These are phyloP conservation scores for Eueides isabella DNA, from an alignment of 1,140 invertebrate species.

Conservation along the genomic window DNA sequence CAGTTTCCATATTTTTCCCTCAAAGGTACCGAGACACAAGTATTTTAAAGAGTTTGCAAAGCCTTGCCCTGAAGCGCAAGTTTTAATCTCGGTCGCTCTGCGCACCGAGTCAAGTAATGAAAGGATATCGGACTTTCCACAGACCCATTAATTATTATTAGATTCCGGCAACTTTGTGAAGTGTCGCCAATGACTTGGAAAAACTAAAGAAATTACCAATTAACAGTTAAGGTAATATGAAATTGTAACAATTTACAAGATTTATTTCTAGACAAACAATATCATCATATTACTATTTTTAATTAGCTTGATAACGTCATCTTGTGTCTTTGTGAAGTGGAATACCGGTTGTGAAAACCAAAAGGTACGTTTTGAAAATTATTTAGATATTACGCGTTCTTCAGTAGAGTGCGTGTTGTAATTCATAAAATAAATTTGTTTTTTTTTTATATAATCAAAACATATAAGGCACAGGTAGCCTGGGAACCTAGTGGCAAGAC, in stretches of 20 bases:
- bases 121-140: slow-evolving; percentile 77
- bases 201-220: slow-evolving; percentile 61
- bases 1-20: neutral
- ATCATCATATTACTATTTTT: neutral
- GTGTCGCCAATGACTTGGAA: slow-evolving; percentile 70
- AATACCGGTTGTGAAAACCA: neutral
- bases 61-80: slow-evolving; percentile 60
- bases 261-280: neutral
- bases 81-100: slow-evolving; percentile 73
- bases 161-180: slow-evolving; percentile 61
- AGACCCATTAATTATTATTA: slow-evolving; percentile 80
- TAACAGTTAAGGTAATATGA: slow-evolving; percentile 47
- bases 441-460: too few relatives aligned
- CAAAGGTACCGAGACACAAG: slow-evolving; percentile 12
- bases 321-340: neutral
- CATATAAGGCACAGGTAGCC: too few relatives aligned
- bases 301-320: neutral
- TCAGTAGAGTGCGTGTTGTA: neutral
- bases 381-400: neutral
- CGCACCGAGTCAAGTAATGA: slow-evolving; percentile 68
- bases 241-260: neutral
- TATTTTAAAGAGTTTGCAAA: slow-evolving; percentile 61
- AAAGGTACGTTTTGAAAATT: neutral
- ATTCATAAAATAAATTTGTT: too few relatives aligned
- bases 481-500: too few relatives aligned